Evolutionary conservation across 1,140 invertebrate genomes (phyloP), one percentile per base, ranked within the genome.

Genomic region (Drosophila burlai): DNA sequence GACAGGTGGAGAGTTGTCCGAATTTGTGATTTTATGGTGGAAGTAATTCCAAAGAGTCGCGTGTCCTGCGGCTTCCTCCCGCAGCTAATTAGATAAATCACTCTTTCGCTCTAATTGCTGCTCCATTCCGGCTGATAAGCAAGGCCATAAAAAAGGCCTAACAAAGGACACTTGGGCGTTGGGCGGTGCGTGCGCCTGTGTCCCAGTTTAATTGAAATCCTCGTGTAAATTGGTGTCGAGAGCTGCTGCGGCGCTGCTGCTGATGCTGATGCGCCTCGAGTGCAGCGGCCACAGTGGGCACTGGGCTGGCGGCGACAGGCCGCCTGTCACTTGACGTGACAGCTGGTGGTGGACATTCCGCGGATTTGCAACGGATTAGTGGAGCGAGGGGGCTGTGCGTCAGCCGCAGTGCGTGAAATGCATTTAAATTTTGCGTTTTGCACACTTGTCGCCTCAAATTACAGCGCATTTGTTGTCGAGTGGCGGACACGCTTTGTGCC

Each of bases 371-470:
- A 38, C 36, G 69, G 47, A 63, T 63, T 63, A 46, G 42, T 34
- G 65, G 31, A 21, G 36, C 18, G 16, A n/a, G 18, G 31, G 7
- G 31, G 11, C 43, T 16, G 21, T n/a, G 16, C 80, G 64, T 87
- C 83, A 87, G 68, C 65, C 78, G 77, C 84, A 89, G 69, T 84
- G 85, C 78, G 81, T 90, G 81, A 79, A 90, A 79, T 84, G 85
- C 84, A 89, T 89, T 84, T 89, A 81, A 76, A 79, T 81, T 78
- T 84, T 83, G 52, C 68, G 80, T 73, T 59, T 43, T 87, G 85
- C 84, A 79, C 89, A 87, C 81, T 89, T 87, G 61, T 72, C 77
- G 64, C 81, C 85, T 90, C 85, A 69, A 89, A 87, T 89, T 87
- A 81, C 77, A 84, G 66, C 58, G 47, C 80, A 55, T 46, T 55